Evolutionary conservation across 2,113 vertebrate species (phyloP), one percentile per base, ranked within the genome.

Genomic region (Hemichromis elongatus): DNA sequence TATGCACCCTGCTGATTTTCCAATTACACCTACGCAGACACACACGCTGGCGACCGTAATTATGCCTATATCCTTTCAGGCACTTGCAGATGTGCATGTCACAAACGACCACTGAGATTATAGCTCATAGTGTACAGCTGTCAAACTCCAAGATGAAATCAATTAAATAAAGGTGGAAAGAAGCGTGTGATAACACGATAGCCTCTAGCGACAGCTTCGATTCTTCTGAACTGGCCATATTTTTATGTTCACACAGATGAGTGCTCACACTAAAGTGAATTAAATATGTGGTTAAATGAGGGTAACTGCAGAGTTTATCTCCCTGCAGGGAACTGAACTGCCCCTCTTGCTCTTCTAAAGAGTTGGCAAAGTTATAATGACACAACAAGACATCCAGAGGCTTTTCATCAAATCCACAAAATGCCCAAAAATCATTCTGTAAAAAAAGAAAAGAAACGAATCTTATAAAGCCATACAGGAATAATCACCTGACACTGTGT

Each of bases 21-120:
- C 88, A 92, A 92, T 94, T 93, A 92, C 90, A 89, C 87, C 84
- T 90, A 79, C 78, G 61, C 85, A 55, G 33, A 14, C 77, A 56
- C 80, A 81, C 80, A 54, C 26, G 54, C 79, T 78, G 57, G 66
- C 28, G 30, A 77, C 47, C 80, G 35, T 85, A 90, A 92, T 89
- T 85, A 90, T 50, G 53, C 75, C 82, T 56, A 35, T 3, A 54
- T 30, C 8, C 85, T 77, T 61, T 86, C 63, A 55, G 86, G 5
- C 4, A 75, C 12, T 56, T 18, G 56, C 81, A 87, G 84, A 89
- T 87, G 86, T 63, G 40, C 80, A 40, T 21, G 33, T 79, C 26
- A 85, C 56, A 3, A 81, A n/a, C 2, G 3, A 70, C 63, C 13
- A 68, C 59, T 28, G 45, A 52, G 68, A 54, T 85, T 83, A 73